A percentile compares a stretch with the other conserved stretches of the same genome.
phyloP scores from a whole-genome alignment of 2,888 invertebrate genomes.

The Cerastis rubricosa region DNA sequence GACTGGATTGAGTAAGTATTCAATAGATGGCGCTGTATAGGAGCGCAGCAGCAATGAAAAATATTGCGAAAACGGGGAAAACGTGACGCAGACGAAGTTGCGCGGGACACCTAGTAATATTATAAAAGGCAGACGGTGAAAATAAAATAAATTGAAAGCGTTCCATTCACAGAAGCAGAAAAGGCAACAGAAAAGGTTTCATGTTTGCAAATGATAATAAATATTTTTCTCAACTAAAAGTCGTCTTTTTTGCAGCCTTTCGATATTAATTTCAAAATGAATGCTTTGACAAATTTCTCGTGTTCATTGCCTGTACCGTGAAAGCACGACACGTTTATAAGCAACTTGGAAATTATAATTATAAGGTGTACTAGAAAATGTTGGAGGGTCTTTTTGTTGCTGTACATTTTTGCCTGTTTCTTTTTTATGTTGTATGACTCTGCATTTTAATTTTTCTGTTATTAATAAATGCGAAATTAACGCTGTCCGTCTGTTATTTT shows the following conservation, averaged over 20 bases:
- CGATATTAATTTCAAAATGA: slow-evolving; percentile 33
- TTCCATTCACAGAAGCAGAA: background rate
- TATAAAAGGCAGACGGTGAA: background rate
- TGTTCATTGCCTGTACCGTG: slow-evolving; percentile 39
- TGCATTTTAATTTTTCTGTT: background rate
- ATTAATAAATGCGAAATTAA: background rate
- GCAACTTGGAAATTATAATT: slow-evolving; percentile 30
- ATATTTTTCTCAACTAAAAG: slow-evolving; percentile 17
- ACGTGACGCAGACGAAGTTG: no score
- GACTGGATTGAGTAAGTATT: no score
- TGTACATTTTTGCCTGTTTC: background rate
- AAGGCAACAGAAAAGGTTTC: background rate
- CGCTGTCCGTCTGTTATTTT: background rate
- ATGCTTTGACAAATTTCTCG: slow-evolving; percentile 68
- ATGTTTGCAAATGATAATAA: background rate
- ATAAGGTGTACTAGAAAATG: background rate
- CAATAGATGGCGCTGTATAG: no score
- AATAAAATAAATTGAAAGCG: background rate
- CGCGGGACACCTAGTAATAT: no score
- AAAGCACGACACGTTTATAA: slow-evolving; percentile 29
- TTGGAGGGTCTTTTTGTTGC: slow-evolving; percentile 2
- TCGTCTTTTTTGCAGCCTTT: slow-evolving; percentile 1
- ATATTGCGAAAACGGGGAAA: no score
- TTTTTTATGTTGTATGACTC: background rate
- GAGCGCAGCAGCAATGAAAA: no score